Conservation (phyloP, 1,140 invertebrate species). For the Octopus bimaculoides region DNA sequence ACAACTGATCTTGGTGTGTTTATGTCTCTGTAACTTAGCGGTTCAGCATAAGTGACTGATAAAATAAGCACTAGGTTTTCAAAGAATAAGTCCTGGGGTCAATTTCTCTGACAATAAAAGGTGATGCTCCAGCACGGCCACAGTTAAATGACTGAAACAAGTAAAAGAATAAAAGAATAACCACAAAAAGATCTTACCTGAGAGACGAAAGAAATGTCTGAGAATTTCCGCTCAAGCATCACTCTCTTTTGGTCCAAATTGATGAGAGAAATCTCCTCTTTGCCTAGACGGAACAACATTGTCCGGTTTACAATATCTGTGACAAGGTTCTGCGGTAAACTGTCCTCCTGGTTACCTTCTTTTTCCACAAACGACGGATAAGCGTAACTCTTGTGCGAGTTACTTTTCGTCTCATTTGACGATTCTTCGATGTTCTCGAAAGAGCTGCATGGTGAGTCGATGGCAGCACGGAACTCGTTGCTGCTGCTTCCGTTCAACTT, state of each 20-base stretch:
- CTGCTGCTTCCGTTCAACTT: slow-evolving; percentile 29
- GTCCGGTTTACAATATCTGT: slow-evolving; percentile 76
- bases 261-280: slow-evolving; percentile 81
- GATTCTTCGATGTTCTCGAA: slow-evolving; percentile 3
- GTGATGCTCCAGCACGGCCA: too few species aligned
- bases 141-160: not conserved
- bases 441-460: not conserved
- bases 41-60: too few species aligned
- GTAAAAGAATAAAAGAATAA: not conserved
- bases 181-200: slow-evolving; percentile 59
- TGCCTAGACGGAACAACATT: slow-evolving; percentile 86
- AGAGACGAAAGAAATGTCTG: slow-evolving; percentile 85
- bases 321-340: too few species aligned
- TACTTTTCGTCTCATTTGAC: slow-evolving; percentile 2
- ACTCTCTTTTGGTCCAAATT: slow-evolving; percentile 89
- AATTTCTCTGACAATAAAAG: too few species aligned
- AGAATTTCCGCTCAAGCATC: slow-evolving; percentile 80
- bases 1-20: too few species aligned
- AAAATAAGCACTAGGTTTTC: too few species aligned
- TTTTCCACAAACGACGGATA: not conserved
- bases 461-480: slow-evolving; percentile 33
- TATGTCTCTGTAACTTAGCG: too few species aligned
- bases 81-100: too few species aligned
- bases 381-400: not conserved
- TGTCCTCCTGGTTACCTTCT: not conserved